Evolutionary conservation across 1,140 invertebrate species (phyloP), one percentile per base, ranked within the genome.

Genomic region (Holotrichia oblita): DNA sequence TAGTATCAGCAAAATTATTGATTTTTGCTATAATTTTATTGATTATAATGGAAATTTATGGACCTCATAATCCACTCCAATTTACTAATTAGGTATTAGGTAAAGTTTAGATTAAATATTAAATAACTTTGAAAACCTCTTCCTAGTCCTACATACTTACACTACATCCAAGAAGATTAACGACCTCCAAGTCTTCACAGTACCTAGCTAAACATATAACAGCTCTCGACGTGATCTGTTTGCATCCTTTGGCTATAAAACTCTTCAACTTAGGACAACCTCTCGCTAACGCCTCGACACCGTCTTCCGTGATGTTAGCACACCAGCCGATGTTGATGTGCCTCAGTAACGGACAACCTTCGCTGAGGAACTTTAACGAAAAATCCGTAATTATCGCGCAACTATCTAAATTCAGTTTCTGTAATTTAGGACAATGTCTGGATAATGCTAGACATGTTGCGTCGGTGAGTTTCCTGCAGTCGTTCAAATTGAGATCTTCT

Each of bases 311-410:
- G 79, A 99, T 93, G 73, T 95, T 92, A 84, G 95, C 93, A 89
- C 98, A 99, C 97, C 98, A 99, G 9, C 97, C 98, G 82, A 99
- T 93, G 89, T 99, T 98, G 78, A 99, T 93, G 87, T 97, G 94
- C 74, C 95, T 93, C 77, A 99, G 89, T 83, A 93, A 86, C 44
- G 92, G 93, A 89, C 98, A 99, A 22, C 97, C 97, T 83, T 97
- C 95, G 79, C 96, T 94, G 55, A 99, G 88, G 61, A 94, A 92
- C 88, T 97, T 97, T 74, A 99, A 88, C 27, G 97, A 96, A 83
- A 94, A 89, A 88, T 99, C 97, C 40, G 96, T 97, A 79, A 99
- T 95, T 80, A 94, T 92, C 22, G 94, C 92, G 89, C 98, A 99
- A 79, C 85, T 83, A 82, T 96, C 95, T 79, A 99, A 89, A 88